Percentiles rank a stretch among this genome's conserved stretches.
These are phyloP conservation scores for Andrena minutula DNA, from an alignment of 2,888 invertebrate genomes.

Conservation along the genomic window DNA sequence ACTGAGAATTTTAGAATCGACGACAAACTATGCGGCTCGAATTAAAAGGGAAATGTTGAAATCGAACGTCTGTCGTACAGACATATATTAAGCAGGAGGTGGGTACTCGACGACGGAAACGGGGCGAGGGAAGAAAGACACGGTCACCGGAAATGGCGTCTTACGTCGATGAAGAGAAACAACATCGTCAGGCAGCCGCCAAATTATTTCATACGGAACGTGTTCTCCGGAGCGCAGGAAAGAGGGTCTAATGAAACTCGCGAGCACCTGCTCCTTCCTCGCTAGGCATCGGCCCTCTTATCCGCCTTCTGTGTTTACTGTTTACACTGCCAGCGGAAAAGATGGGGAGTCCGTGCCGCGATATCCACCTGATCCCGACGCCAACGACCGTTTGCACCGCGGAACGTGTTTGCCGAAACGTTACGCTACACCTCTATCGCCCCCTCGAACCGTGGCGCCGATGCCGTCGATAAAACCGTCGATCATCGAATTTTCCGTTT, in stretches of 20 bases:
- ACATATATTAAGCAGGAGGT: background rate
- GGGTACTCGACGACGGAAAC: background rate
- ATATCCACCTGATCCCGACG: conserved; percentile 40
- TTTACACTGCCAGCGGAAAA: conserved; percentile 48
- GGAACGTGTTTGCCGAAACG: conserved; percentile 26
- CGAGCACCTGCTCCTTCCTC: conserved; percentile 72
- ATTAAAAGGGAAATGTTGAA: no score
- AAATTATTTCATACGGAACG: conserved; percentile 32
- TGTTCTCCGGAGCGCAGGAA: conserved; percentile 37
- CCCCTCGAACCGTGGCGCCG: conserved; percentile 9
- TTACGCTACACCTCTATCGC: conserved; percentile 28
- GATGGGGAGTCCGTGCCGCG: conserved; percentile 20
- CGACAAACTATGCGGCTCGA: no score
- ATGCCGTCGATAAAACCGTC: conserved; percentile 43
- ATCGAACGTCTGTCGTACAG: no score
- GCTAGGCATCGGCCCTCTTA: conserved; percentile 62
- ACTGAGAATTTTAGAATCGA: no score
- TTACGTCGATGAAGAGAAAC: conserved; percentile 18
- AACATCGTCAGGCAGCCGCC: conserved; percentile 21
- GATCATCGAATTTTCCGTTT: conserved; percentile 43
- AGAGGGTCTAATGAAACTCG: conserved; percentile 81
- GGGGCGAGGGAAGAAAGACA: background rate
- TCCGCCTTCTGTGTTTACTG: conserved; percentile 61
- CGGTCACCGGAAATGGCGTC: conserved; percentile 19
- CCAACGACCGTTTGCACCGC: conserved; percentile 16